Evolutionary conservation across 2,888 invertebrate genomes (phyloP).

Genomic region (Candidula unifasciata): DNA sequence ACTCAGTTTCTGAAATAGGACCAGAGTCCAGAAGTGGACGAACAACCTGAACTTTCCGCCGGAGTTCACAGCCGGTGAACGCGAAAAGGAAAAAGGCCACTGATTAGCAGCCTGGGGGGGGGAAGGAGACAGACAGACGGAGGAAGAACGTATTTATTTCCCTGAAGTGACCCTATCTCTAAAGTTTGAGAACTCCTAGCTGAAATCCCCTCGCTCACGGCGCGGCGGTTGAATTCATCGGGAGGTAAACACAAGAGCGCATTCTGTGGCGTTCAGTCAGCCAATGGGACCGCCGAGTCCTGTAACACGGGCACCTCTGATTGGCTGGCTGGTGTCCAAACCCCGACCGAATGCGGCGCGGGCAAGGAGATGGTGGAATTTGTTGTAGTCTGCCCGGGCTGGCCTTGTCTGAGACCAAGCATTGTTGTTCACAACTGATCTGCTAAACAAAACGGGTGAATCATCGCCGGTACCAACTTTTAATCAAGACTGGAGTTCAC

Average conservation of each 20-base stretch:
- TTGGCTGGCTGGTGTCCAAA: constrained; percentile 49
- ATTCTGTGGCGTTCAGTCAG: neutral
- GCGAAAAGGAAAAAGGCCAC: too few species aligned
- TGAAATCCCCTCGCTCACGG: neutral
- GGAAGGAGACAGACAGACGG: too few species aligned
- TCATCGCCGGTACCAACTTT: neutral
- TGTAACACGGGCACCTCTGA: neutral
- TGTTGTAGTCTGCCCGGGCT: neutral
- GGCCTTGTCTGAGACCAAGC: neutral
- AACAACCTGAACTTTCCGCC: too few species aligned
- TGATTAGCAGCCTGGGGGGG: too few species aligned
- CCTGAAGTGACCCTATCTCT: neutral
- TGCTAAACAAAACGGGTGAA: neutral
- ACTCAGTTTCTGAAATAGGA: too few species aligned
- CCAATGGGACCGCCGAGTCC: constrained; percentile 28
- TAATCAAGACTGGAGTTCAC: neutral
- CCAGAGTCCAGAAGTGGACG: too few species aligned
- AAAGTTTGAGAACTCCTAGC: neutral
- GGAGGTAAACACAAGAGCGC: constrained; percentile 35
- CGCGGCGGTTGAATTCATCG: neutral
- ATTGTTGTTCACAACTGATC: neutral
- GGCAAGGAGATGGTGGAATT: constrained; percentile 34
- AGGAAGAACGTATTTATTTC: too few species aligned
- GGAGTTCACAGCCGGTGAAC: too few species aligned
- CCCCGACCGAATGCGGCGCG: constrained; percentile 23